Percentiles rank a stretch among this genome's conserved stretches.
Conservation (phyloP, 1,140 invertebrate genomes). For the Neodiprion fabricii region DNA sequence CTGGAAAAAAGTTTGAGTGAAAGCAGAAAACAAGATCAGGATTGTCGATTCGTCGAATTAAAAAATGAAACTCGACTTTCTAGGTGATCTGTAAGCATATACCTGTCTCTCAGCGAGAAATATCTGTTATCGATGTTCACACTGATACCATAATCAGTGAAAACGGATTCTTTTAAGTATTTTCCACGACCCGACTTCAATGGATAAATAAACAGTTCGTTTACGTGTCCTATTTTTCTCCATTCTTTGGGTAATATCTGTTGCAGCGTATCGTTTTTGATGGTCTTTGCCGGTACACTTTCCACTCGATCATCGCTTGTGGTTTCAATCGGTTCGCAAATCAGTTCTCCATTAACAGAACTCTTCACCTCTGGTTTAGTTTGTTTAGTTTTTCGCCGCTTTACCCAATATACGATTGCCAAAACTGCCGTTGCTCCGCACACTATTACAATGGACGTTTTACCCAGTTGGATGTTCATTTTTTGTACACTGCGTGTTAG, state of each 20-base stretch:
- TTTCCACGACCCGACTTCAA: slow-evolving; percentile 51
- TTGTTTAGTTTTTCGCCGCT: background rate
- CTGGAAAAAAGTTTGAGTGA: slow-evolving; percentile 25
- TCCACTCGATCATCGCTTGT: too few species aligned
- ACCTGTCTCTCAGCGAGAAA: slow-evolving; percentile 47
- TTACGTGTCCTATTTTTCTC: slow-evolving; percentile 45
- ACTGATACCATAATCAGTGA: slow-evolving; percentile 47
- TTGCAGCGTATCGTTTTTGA: background rate
- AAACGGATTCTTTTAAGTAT: slow-evolving; percentile 39
- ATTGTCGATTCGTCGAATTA: background rate
- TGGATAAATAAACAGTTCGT: slow-evolving; percentile 50
- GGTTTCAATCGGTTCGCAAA: too few species aligned
- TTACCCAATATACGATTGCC: background rate
- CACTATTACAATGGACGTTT: background rate
- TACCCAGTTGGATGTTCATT: background rate
- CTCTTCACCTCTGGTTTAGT: background rate
- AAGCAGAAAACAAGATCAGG: background rate
- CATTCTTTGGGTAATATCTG: slow-evolving; percentile 30
- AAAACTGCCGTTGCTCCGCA: background rate
- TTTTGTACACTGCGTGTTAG: too few species aligned
- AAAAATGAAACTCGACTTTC: slow-evolving; percentile 15
- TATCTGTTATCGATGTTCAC: slow-evolving; percentile 21
- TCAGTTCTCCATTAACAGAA: background rate
- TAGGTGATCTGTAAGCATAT: background rate
- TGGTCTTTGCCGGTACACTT: background rate